A percentile compares a stretch with the other conserved stretches of the same genome.
Evolutionary conservation across 2,888 invertebrate species (phyloP).

Genomic region (Chrysodeixis includens): DNA sequence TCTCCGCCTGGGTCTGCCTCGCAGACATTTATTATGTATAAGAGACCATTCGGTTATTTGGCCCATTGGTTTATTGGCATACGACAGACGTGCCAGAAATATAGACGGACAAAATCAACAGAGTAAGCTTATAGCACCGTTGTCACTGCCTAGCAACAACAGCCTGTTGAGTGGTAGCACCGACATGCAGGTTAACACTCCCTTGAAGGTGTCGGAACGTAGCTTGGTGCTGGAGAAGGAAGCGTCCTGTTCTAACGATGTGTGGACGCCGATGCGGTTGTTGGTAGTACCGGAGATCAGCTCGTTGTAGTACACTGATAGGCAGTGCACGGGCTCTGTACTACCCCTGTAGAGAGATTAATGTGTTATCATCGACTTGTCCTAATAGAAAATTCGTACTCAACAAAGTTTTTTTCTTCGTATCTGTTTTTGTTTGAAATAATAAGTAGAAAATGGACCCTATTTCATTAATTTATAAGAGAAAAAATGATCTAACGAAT

Average conservation of each 20-base stretch:
- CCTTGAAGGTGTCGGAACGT: constrained; percentile 96
- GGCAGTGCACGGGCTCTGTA: constrained; percentile 97
- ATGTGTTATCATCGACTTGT: too few relatives aligned
- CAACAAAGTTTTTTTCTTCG: too few relatives aligned
- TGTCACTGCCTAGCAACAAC: constrained; percentile 97
- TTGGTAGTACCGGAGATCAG: constrained; percentile 97
- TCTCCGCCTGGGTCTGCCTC: too few relatives aligned
- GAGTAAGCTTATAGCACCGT: constrained; percentile 94
- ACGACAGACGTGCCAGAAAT: too few relatives aligned
- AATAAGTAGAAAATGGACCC: too few relatives aligned
- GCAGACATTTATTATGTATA: too few relatives aligned
- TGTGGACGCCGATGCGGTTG: constrained; percentile 96
- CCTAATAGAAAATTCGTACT: too few relatives aligned
- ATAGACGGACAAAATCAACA: constrained; percentile 87
- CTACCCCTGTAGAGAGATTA: constrained; percentile 91
- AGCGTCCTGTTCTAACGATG: constrained; percentile 92
- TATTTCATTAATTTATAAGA: too few relatives aligned
- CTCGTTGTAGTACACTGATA: constrained; percentile 94
- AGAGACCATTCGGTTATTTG: too few relatives aligned
- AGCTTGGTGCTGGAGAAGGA: constrained; percentile 95
- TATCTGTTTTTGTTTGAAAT: too few relatives aligned
- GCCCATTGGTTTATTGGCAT: too few relatives aligned
- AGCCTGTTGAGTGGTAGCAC: constrained; percentile 97
- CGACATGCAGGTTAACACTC: constrained; percentile 96
- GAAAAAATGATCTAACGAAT: too few relatives aligned